Evolutionary conservation across 1,140 invertebrate species (phyloP), one percentile per base, ranked within the genome.

Genomic region (Apocrypta bakeri): DNA sequence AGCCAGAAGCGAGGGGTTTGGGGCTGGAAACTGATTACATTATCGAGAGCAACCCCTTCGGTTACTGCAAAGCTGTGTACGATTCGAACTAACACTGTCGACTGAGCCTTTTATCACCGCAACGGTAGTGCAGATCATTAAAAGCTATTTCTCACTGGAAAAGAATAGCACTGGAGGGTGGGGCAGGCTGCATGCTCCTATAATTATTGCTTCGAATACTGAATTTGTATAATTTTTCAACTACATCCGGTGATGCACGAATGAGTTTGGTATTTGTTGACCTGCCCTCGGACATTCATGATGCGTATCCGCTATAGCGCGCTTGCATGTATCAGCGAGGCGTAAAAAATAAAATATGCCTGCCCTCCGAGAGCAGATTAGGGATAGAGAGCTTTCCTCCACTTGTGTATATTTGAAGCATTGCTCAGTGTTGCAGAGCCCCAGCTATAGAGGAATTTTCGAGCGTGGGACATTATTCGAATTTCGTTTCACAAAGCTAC

Each of bases 11-110:
- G n/a, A n/a, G 48, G 63, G 27, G 64, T 61, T 31, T n/a, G 75
- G 69, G 86, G 84, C 84, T 83, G 74, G 84, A 82, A 87, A 86
- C 86, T 88, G 87, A 88, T 88, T 88, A 88, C 86, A 88, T 88
- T 88, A 88, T 88, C 87, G 86, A 86, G 81, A 77, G 14, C n/a
- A 73, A 78, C 75, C 81, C 81, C 68, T 77, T 83, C 25, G 17
- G 31, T 33, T 83, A 83, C 84, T 83, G 84, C 81, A 81, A 84
- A 79, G 82, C 78, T 82, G 84, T 85, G 84, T n/a, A n/a, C 85
- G 84, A 86, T 87, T 87, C 82, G 85, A n/a, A n/a, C n/a, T n/a
- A n/a, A n/a, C n/a, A n/a, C 82, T 21, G 56, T 75, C 68, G 63
- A n/a, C 40, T 9, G 24, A 77, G 75, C 84, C 82, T 79, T 83